A percentile compares a stretch with the other conserved stretches of the same genome.
phyloP scores from a whole-genome alignment of 2,888 invertebrate species.

The Synergus gifuensis region DNA sequence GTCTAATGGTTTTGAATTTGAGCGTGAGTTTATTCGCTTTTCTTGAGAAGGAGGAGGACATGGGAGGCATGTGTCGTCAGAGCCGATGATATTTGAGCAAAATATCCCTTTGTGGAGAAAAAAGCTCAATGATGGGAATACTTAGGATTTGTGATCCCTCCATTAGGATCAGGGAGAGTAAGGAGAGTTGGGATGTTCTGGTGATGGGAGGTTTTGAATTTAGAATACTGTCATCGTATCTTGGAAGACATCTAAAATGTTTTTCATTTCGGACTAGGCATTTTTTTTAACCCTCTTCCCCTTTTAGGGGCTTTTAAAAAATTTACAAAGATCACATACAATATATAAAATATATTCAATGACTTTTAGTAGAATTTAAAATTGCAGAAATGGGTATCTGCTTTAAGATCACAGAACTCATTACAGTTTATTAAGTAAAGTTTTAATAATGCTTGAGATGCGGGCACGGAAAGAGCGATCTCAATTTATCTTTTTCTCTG shows the following conservation, averaged over 20 bases:
- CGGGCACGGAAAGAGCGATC: slow-evolving; percentile 57
- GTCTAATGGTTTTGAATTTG: slow-evolving; percentile 75
- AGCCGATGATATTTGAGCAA: slow-evolving; percentile 33
- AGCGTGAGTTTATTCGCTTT: slow-evolving; percentile 61
- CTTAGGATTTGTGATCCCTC: slow-evolving; percentile 38
- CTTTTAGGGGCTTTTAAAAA: too few species aligned
- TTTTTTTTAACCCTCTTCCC: too few species aligned
- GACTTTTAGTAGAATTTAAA: background rate
- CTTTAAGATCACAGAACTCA: slow-evolving; percentile 57
- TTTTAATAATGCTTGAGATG: slow-evolving; percentile 69
- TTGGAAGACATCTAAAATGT: background rate
- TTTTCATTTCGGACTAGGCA: too few species aligned
- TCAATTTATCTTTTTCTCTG: slow-evolving; percentile 68
- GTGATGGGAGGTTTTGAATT: background rate
- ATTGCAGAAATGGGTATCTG: slow-evolving; percentile 16
- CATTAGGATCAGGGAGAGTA: slow-evolving; percentile 8
- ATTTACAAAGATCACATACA: too few species aligned
- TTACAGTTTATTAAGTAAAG: slow-evolving; percentile 72
- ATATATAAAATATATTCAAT: too few species aligned
- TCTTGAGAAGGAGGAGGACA: slow-evolving; percentile 48
- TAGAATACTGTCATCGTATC: background rate
- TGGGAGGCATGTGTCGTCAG: slow-evolving; percentile 48
- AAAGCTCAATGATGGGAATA: slow-evolving; percentile 5
- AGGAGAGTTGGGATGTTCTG: background rate
- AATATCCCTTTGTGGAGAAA: slow-evolving; percentile 24